Base-by-base conservation (phyloP, 2,888 invertebrate species). In the Aplocera efformata region DNA sequence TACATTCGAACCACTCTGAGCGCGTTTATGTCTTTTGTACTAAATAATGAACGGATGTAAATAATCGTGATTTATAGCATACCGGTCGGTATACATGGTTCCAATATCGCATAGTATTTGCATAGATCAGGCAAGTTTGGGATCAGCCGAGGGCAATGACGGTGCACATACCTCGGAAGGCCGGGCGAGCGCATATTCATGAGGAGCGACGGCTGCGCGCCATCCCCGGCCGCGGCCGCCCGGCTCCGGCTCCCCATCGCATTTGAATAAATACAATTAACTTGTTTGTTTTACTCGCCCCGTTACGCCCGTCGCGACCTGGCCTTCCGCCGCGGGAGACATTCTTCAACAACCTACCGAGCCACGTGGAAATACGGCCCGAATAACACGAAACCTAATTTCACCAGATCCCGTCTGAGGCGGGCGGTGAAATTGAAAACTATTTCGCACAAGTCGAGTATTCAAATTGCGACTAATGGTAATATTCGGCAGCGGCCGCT, bases 191-290 rank as follows among this genome's bases (percentile, higher is more conserved):
- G 62, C 62, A 58, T 86, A 88, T 88, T 84, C 84, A 86, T 85
- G 83, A 86, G 73, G 44, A 43, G 66, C 71, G 72, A 68, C 82
- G 79, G 80, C 81, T 78, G 83, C 68, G 65, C 66, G 48, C 61
- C 63, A 56, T 67, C 65, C 65, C 41, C 56, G n/a, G n/a, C n/a
- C n/a, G n/a, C n/a, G n/a, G n/a, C n/a, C 50, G 60, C 51, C 21
- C 26, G n/a, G 9, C 9, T 9, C 40, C 30, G 58, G 58, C 56
- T 64, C 69, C 67, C 68, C 60, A 58, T 60, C 74, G 60, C 78
- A 86, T 88, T 86, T 85, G 79, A 88, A 88, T 86, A 88, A 85
- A 86, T 84, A 88, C 85, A 85, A 88, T 88, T 88, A 85, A 82
- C 84, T 88, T 86, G 84, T 88, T 86, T 88, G 86, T 84, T 85